Evolutionary conservation across 2,113 vertebrate species (phyloP), one percentile per base, ranked within the genome.

Genomic region (Acanthochromis polyacanthus): DNA sequence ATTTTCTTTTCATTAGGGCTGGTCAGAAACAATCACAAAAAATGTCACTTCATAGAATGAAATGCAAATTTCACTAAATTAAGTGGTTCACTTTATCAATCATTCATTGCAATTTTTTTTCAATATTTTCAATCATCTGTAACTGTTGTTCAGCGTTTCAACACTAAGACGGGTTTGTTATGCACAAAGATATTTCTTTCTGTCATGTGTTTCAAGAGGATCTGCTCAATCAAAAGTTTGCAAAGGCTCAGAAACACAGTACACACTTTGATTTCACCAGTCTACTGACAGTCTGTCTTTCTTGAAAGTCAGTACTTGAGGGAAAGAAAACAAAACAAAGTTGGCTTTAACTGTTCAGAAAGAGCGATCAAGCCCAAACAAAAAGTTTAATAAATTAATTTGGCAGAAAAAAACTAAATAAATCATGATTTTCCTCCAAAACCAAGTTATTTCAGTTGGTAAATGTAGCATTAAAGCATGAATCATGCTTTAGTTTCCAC

Each of bases 1-100:
- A 86, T 94, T 95, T 94, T 93, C 83, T 89, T 91, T 85, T 85
- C 82, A 94, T 95, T 95, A 95, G 61, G 63, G 87, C 75, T 86
- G 89, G 85, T 94, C 87, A 94, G 57, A 91, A 93, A 89, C 80
- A 93, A 95, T 94, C 91, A 90, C 88, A 84, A 22, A 81, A 92
- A 92, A 69, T 61, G 71, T 23, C 79, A 85, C 55, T 83, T 94
- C 87, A 87, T 78, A 85, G 84, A 78, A 91, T 84, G 71, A 85
- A 56, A 85, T 92, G 83, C 76, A 83, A 82, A 93, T 89, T 71
- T 73, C 9, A 59, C 51, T 38, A 20, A 69, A 71, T 82, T 43
- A 67, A 65, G 51, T 58, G 43, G 36, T 68, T 70, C 76, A 74
- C 38, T 63, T 48, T 53, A 83, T 89, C 77, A 86, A 82, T 83